Evolutionary conservation across 2,797 vertebrate species (phyloP).

Genomic region (Margarornis squamiger): DNA sequence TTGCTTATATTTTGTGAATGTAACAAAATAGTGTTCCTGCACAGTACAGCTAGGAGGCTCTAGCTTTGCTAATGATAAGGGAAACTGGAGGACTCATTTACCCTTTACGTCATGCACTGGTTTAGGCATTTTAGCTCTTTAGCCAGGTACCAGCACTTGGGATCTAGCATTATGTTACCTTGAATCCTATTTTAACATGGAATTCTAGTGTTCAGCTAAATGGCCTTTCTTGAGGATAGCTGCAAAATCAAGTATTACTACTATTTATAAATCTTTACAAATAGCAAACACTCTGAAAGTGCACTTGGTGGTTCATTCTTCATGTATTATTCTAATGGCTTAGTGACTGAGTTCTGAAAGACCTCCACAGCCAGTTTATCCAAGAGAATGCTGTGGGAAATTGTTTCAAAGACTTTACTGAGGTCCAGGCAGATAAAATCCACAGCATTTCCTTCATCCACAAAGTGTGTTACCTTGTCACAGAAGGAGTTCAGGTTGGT

Average conservation of each 20-base stretch:
- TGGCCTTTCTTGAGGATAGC: background rate
- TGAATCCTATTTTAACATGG: background rate
- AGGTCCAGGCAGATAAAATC: background rate
- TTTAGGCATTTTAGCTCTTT: background rate
- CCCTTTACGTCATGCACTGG: background rate
- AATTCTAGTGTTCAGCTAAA: background rate
- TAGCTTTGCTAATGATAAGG: background rate
- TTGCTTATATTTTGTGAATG: background rate
- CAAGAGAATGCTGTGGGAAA: background rate
- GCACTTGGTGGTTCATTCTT: background rate
- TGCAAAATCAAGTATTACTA: background rate
- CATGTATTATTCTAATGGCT: background rate
- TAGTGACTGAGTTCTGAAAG: background rate
- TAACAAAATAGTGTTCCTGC: background rate
- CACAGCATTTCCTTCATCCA: background rate
- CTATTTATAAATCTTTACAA: constrained; percentile 9
- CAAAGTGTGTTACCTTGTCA: background rate
- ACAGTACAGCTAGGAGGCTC: background rate
- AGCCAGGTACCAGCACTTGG: background rate
- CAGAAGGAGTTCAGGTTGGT: background rate
- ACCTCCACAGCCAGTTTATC: background rate
- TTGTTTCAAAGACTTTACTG: background rate
- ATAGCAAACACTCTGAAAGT: background rate
- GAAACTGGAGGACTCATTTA: background rate
- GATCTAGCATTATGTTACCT: background rate